Evolutionary conservation across 2,113 vertebrate genomes (phyloP), one percentile per base, ranked within the genome.

Genomic region (Anolis carolinensis): DNA sequence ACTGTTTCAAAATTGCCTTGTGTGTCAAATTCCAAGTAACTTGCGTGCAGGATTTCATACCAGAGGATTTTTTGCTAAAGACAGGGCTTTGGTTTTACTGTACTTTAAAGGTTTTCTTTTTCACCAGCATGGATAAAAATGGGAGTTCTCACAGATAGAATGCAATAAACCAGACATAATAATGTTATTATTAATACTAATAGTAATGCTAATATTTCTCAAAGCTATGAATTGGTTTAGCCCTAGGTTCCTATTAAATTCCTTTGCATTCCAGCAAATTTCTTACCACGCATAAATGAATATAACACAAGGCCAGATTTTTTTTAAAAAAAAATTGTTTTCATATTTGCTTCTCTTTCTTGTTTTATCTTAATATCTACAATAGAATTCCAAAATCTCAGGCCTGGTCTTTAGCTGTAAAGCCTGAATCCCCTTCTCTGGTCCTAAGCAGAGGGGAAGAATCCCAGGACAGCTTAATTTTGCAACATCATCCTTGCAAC

Each of bases 21-120:
- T n/a, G 59, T 23, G 10, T 74, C 81, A 34, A 25, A 82, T 11
- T 4, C 86, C 73, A 79, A 48, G 5, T 23, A 0, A 3, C 52
- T 86, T 85, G 36, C 23, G 2, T 88, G 44, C 50, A 8, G 48
- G 44, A 63, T 82, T 92, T 89, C 21, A 85, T 13, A 55, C 20
- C n/a, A 21, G 67, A 70, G 79, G 68, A 50, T 27, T 34, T n/a
- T 81, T 85, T 83, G 3, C 79, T 44, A 44, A 44, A 44, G 39
- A 44, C 39, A 44, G 39, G 7, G 82, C 1, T 3, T 82, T 90
- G 90, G 14, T 27, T 4, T 74, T 7, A 39, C 1, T 34, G 73
- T 55, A 63, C 1, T 34, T 76, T 55, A 63, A 78, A 79, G 67
- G 1, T 0, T 14, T 75, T 88, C 82, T 77, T 36, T 79, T 73